These are phyloP conservation scores for Noturus placidus DNA, from an alignment of 2,113 vertebrate genomes.

Conservation along the genomic window DNA sequence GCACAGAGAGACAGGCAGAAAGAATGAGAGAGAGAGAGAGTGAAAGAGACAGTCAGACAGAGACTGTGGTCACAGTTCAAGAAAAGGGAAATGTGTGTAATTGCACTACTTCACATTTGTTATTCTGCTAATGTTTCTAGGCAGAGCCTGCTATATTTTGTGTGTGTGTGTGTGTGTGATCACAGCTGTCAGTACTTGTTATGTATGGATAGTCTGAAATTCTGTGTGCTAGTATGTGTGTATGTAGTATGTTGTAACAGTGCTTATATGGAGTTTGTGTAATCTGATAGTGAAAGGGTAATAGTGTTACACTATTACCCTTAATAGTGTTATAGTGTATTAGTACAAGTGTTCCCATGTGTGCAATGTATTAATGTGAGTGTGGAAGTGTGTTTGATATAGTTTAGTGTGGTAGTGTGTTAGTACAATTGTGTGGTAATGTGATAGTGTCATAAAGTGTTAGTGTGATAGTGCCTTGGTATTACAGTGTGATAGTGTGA, in stretches of 20 bases:
- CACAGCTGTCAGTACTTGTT: not conserved
- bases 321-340: not conserved
- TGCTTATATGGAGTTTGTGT: not conserved
- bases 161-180: not conserved
- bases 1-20: not conserved
- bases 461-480: not conserved
- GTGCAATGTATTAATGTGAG: not conserved
- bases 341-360: not conserved
- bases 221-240: not conserved
- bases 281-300: not conserved
- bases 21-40: not conserved
- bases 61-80: slow-evolving; percentile 11
- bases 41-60: not conserved
- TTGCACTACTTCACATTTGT: slow-evolving; percentile 6
- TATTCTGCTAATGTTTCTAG: not conserved
- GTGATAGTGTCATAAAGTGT: not conserved
- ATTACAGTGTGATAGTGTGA: not conserved
- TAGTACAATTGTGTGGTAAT: not conserved
- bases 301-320: no score
- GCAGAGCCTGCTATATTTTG: not conserved
- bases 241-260: not conserved
- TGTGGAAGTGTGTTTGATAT: not conserved
- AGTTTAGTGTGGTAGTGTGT: not conserved
- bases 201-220: not conserved
- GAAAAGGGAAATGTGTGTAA: slow-evolving; percentile 10